Evolutionary conservation across 2,797 vertebrate genomes (phyloP), one percentile per base, ranked within the genome.

Genomic region (Hybognathus amarus): DNA sequence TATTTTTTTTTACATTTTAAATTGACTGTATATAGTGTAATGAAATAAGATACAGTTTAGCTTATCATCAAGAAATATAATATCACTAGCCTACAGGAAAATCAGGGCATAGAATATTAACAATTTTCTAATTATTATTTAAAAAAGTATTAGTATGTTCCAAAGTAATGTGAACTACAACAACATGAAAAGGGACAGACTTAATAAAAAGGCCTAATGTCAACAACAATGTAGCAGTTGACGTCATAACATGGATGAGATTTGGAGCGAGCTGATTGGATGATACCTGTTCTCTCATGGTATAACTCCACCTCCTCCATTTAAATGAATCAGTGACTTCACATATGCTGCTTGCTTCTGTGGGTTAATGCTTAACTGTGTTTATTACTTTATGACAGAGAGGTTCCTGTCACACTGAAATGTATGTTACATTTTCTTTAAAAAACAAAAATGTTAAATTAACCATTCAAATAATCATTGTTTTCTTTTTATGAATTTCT

Each of bases 241-340:
- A 67, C 66, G 74, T 83, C 82, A 77, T 61, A 59, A 61, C 13
- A 47, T 33, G 38, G 45, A 61, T 50, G 40, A 70, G 66, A 52
- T 70, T 78, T 83, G 81, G 73, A 45, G 81, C 33, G 4, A 56
- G 18, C 13, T 77, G 75, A 83, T 77, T 83, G 66, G 82, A 52
- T 40, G 66, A 71, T 24, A 24, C 24, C 27, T 61, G 13, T 50
- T 67, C 18, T 27, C n/a, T 38, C 50, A 30, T 77, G 75, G 15
- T 30, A 22, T 56, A 27, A 40, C 36, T 50, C 47, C 38, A 6
- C 45, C 56, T 52, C n/a, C 33, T 7, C 17, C 3, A 22, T 74
- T 74, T n/a, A 27, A 78, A 50, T 67, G 56, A 54, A 13, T 13
- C 6, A 40, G 27, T 70, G 24, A 83, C 52, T 4, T 69, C 64